A percentile compares a stretch with the other conserved stretches of the same genome.
Conservation (phyloP, 2,797 vertebrate species). For the Thripadectes ignobilis region DNA sequence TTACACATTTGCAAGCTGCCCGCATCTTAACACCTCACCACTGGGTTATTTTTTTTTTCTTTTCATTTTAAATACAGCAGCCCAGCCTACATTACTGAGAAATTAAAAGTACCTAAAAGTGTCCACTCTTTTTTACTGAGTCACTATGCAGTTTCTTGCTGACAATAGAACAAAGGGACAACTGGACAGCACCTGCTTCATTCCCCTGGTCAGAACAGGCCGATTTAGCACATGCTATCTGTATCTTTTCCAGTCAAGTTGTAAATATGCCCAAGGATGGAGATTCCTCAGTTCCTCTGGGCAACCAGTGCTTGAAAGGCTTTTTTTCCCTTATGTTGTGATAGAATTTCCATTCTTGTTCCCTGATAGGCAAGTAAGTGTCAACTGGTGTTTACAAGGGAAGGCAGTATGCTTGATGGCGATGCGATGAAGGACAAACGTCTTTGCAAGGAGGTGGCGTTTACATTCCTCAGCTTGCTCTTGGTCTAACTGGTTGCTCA, state of each 20-base stretch:
- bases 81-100: not conserved
- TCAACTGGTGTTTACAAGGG: conserved; percentile 10
- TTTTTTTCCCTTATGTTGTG: rapidly evolving
- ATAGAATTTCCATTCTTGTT: conserved; percentile 15
- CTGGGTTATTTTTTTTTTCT: not conserved
- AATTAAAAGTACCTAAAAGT: not conserved
- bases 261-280: not conserved
- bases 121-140: not conserved
- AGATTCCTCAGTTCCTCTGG: not conserved
- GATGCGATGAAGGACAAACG: not conserved
- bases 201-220: not conserved
- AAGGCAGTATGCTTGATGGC: not conserved
- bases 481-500: conserved; percentile 43
- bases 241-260: not conserved
- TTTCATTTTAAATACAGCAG: not conserved
- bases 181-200: not conserved
- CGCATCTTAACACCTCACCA: not conserved
- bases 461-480: not conserved
- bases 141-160: not conserved
- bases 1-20: not conserved
- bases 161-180: not conserved
- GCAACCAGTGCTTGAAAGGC: not conserved
- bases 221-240: not conserved
- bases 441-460: not conserved
- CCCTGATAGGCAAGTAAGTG: not conserved